Base-by-base conservation (phyloP, 2,113 vertebrate species). In the Lanius ludovicianus region DNA sequence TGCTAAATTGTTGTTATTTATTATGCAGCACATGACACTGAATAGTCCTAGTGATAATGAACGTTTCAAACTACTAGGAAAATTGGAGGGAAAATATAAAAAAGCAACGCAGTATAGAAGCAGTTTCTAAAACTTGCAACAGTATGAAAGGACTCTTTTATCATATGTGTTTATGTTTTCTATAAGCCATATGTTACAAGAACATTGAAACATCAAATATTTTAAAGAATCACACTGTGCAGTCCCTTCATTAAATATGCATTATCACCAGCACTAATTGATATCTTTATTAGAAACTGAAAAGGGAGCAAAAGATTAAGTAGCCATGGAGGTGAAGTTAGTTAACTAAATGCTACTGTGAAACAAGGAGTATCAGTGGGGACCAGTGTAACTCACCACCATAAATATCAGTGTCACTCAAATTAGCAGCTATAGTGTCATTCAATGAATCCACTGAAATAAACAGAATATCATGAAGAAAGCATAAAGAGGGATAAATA, bases 381-480 rank as follows among this genome's bases (percentile, higher is more conserved):
- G 97, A 98, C 98, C 97, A 98, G 98, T 97, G 94, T 98, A 98
- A 99, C 99, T 99, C 99, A 99, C 99, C 99, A 99, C 99, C 98
- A 98, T 98, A 99, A 98, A 99, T 98, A 98, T 99, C 99, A 99
- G 99, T 99, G 98, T 99, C 99, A 99, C 99, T 99, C 98, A 99
- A 99, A 99, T 99, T 99, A 99, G 98, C 99, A 98, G 98, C 98
- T 98, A 99, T 98, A 99, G 99, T 99, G 98, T 99, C 99, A 99
- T 99, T 99, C 99, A 99, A 98, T 98, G 99, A 98, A 99, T 99
- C 99, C 99, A 99, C 99, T 99, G 99, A 98, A 99, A 99, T 98
- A 99, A 99, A 99, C 98, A 99, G 96, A 99, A 99, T 98, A 98
- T 98, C 93, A 98, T 98, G 98, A 98, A 98, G 98, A 98, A 98